Conservation (phyloP, 1,140 invertebrate genomes). For the Trypoxylus dichotomus region DNA sequence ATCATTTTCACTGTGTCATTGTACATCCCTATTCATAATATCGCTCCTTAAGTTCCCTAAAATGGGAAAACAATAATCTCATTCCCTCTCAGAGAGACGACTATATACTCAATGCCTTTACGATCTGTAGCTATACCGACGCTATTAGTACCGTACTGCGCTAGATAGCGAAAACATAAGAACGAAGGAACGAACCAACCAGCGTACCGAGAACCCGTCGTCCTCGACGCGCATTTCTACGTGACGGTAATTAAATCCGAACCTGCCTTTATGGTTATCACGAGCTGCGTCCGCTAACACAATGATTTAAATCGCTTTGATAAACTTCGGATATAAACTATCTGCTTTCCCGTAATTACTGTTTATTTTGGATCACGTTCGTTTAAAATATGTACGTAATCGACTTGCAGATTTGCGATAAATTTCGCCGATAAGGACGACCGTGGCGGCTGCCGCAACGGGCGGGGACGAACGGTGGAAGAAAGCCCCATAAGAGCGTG, state of each 20-base stretch:
- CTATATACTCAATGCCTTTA: too few relatives aligned
- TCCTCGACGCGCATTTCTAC: conserved; percentile 34
- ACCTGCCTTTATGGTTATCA: conserved; percentile 49
- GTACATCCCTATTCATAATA: too few relatives aligned
- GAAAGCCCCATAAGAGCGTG: too few relatives aligned
- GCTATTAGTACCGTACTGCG: background rate
- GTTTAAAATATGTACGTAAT: conserved; percentile 26
- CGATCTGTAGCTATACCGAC: too few relatives aligned
- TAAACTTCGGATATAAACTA: conserved; percentile 41
- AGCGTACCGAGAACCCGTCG: background rate
- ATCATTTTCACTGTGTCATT: too few relatives aligned
- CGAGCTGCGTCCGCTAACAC: conserved; percentile 41
- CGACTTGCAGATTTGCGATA: background rate
- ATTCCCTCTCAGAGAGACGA: too few relatives aligned
- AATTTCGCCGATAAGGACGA: background rate
- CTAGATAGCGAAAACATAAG: background rate
- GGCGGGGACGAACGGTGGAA: background rate
- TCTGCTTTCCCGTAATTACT: conserved; percentile 30
- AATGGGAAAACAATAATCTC: too few relatives aligned
- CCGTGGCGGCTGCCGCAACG: too few relatives aligned
- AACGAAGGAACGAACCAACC: background rate
- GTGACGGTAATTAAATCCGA: conserved; percentile 49
- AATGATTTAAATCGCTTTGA: conserved; percentile 49
- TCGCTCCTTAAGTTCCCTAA: too few relatives aligned
- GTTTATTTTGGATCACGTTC: conserved; percentile 31